Evolutionary conservation across 2,888 invertebrate genomes (phyloP), one percentile per base, ranked within the genome.

Genomic region (Tetropium fuscum): DNA sequence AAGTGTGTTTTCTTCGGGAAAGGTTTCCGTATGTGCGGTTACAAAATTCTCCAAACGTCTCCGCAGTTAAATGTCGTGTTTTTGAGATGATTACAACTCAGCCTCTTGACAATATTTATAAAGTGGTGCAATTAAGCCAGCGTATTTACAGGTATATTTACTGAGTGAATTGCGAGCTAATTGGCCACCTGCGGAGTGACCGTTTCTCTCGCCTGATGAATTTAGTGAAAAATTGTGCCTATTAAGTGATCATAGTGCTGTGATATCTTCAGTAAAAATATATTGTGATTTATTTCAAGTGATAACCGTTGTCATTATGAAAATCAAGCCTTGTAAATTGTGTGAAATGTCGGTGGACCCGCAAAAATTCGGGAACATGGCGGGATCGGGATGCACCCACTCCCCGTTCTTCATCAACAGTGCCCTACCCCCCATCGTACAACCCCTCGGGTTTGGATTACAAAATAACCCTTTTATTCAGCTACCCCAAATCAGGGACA

Each of bases 401-500:
- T 72, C 75, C 36, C 64, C 74, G 34, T 73, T 74, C 59, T 55
- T 74, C 40, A 44, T 75, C 48, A 72, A 75, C 40, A 66, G 68
- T 41, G 72, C 76, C 60, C 55, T 75, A 59, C 68, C 68, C 40
- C 59, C 58, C 38, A 34, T 74, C 48, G 66, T 78, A 20, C 75
- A 76, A 54, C 71, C 76, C 16, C 57, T 78, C 30, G 68, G 79
- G 19, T 64, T 78, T 56, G 69, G 80, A 74, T 80, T 81, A 77
- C 83, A 74, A 78, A 83, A 74, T 79, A 81, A 80, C 72, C 83
- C 85, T 55, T 81, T 86, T 66, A 81, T 84, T 75, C 68, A 68
- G 34, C 78, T 84, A 73, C 84, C 84, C 56, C 87, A 87, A 77
- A 83, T 87, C 74, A 86, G 86, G 82, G 87, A 88, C 79, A 85